Evolutionary conservation across 1,140 invertebrate genomes (phyloP), one percentile per base, ranked within the genome.

Genomic region (Chionoecetes opilio): DNA sequence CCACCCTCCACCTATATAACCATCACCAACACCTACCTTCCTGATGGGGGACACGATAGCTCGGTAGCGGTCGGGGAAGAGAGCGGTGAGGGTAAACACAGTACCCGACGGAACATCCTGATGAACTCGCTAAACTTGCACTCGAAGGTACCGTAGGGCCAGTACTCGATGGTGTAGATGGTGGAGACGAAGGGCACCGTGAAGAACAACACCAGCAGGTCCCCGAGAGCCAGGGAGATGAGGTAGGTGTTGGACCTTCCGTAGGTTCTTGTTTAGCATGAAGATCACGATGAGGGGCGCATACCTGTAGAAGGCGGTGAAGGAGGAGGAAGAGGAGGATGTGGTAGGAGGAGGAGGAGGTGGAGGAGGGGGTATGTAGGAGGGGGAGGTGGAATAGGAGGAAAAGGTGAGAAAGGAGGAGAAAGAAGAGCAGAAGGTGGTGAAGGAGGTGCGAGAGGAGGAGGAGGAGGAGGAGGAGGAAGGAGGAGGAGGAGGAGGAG

Each of bases 341-440:
- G 0, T 38, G 35, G 38, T 89, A 89, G 38, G 87, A 38, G 35
- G 35, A 89, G 38, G 11, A 89, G 2, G 38, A 35, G 37, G 46
- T 89, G 87, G 87, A 41, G 87, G 38, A 89, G 87, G 46, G 38
- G 87, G 87, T 89, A n/a, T 35, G 46, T 35, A 89, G 35, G 87
- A 89, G 46, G 38, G 87, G 87, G 1, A 89, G 35, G 87, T 41
- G 46, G 87, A 89, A 89, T 29, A 89, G 87, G 11, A 89, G 35
- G 35, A 89, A 38, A 37, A 89, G 87, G 87, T 89, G 35, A 38
- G 35, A 35, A 1, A 89, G 87, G 6, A 38, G 35, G 21, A 89
- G 38, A 2, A 38, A 89, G 38, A 89, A 41, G 38, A 89, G 38
- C 35, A 41, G 46, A 5, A 38, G 38, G 38, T 89, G 38, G 38